Percentiles rank a stretch among this genome's conserved stretches.
Evolutionary conservation across 2,113 vertebrate species (phyloP).

Genomic region (Laterallus jamaicensis): DNA sequence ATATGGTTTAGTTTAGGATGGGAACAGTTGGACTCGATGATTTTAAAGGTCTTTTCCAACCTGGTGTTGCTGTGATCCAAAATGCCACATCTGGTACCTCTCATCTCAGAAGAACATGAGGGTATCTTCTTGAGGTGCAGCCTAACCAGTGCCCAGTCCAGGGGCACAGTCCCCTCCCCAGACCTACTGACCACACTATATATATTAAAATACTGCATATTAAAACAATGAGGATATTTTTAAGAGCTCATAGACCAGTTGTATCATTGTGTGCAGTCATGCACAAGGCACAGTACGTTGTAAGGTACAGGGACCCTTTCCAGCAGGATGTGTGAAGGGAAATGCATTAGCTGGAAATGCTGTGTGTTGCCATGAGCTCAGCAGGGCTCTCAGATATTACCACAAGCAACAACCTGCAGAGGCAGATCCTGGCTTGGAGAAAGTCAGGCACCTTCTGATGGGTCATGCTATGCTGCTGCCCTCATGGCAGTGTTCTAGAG

Average conservation of each 20-base stretch:
- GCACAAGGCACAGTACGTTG: no score
- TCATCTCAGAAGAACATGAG: not conserved
- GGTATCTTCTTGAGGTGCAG: not conserved
- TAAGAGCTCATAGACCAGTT: not conserved
- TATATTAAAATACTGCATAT: not conserved
- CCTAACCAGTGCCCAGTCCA: no score
- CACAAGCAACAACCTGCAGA: no score
- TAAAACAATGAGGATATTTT: not conserved
- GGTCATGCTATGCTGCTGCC: no score
- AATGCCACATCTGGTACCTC: not conserved
- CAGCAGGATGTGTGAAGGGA: not conserved
- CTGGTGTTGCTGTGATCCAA: no score
- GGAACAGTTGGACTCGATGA: no score
- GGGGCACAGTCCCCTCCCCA: no score
- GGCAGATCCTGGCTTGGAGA: not conserved
- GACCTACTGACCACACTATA: no score
- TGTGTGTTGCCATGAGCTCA: rapidly evolving
- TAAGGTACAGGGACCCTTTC: not conserved
- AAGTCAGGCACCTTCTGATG: not conserved
- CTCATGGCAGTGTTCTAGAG: no score
- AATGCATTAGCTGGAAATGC: not conserved
- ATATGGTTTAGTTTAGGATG: no score
- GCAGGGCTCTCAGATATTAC: not conserved
- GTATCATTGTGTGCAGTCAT: not conserved
- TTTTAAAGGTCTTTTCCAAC: no score